Conservation (phyloP, 2,888 invertebrate species). For the Diarsia mendica region DNA sequence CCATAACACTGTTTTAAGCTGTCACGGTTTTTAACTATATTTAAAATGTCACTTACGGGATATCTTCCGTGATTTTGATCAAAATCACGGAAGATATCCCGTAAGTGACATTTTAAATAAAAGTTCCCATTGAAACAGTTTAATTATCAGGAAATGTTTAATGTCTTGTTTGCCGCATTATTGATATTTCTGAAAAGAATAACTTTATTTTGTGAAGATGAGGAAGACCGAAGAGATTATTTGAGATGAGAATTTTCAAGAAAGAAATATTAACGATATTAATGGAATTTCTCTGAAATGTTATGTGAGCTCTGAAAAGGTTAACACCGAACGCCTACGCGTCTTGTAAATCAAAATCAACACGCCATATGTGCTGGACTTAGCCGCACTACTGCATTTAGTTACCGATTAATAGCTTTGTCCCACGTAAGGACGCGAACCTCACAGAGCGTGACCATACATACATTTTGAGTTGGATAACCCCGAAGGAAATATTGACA, state of each 20-base stretch:
- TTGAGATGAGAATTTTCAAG: slow-evolving; percentile 1
- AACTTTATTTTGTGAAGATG: background rate
- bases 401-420: slow-evolving; percentile 54
- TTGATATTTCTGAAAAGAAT: slow-evolving; percentile 14
- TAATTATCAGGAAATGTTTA: background rate
- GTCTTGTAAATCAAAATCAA: slow-evolving; percentile 35
- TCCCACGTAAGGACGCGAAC: slow-evolving; percentile 35
- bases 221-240: background rate
- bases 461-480: slow-evolving; percentile 58
- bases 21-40: too few species aligned
- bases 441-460: slow-evolving; percentile 57
- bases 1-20: too few species aligned
- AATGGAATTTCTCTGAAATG: slow-evolving; percentile 28
- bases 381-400: slow-evolving; percentile 56
- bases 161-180: background rate
- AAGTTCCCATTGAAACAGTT: background rate
- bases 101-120: too few species aligned
- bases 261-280: slow-evolving; percentile 3
- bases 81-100: too few species aligned
- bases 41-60: too few species aligned
- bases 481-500: slow-evolving; percentile 60
- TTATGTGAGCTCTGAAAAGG: slow-evolving; percentile 10
- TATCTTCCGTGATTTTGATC: too few species aligned
- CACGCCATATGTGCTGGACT: slow-evolving; percentile 17
- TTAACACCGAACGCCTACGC: slow-evolving; percentile 1